These are phyloP conservation scores for Limenitis camilla DNA, from an alignment of 2,888 invertebrate genomes.

Conservation along the genomic window DNA sequence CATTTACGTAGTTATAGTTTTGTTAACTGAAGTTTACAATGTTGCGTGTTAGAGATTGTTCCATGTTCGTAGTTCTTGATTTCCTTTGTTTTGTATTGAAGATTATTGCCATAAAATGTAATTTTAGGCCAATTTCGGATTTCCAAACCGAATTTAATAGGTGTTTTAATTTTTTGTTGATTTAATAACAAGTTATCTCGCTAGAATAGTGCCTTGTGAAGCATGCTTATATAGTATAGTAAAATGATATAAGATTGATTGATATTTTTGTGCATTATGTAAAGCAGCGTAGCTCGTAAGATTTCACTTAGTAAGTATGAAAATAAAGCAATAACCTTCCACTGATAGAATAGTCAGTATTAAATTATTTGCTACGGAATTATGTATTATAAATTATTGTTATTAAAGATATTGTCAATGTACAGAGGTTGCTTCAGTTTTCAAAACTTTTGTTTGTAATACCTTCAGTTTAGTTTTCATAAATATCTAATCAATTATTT, in stretches of 20 bases:
- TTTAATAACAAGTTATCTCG: slow-evolving; percentile 54
- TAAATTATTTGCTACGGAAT: slow-evolving; percentile 29
- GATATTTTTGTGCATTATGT: slow-evolving; percentile 61
- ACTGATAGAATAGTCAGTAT: slow-evolving; percentile 57
- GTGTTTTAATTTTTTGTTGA: slow-evolving; percentile 50
- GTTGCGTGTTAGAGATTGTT: slow-evolving; percentile 44
- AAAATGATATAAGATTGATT: slow-evolving; percentile 45
- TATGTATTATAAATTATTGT: slow-evolving; percentile 7
- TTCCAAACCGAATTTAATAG: slow-evolving; percentile 70
- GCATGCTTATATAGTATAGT: slow-evolving; percentile 63
- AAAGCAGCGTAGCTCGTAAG: slow-evolving; percentile 33
- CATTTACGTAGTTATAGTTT: slow-evolving; percentile 36
- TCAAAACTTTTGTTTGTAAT: too few relatives aligned
- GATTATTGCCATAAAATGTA: slow-evolving; percentile 59
- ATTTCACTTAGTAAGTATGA: slow-evolving; percentile 25
- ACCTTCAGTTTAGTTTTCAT: too few relatives aligned
- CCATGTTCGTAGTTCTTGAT: slow-evolving; percentile 26
- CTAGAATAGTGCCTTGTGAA: slow-evolving; percentile 74
- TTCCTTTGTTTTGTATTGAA: slow-evolving; percentile 35
- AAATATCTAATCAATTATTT: too few relatives aligned
- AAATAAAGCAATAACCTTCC: slow-evolving; percentile 64
- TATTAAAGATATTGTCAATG: slow-evolving; percentile 13
- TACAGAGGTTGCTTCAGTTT: slow-evolving; percentile 15
- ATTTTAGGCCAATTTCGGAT: slow-evolving; percentile 64
- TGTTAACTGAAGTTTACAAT: slow-evolving; percentile 34